Conservation (phyloP, 35 echinoderm and acorn worm species). For the Ptychodera flava region DNA sequence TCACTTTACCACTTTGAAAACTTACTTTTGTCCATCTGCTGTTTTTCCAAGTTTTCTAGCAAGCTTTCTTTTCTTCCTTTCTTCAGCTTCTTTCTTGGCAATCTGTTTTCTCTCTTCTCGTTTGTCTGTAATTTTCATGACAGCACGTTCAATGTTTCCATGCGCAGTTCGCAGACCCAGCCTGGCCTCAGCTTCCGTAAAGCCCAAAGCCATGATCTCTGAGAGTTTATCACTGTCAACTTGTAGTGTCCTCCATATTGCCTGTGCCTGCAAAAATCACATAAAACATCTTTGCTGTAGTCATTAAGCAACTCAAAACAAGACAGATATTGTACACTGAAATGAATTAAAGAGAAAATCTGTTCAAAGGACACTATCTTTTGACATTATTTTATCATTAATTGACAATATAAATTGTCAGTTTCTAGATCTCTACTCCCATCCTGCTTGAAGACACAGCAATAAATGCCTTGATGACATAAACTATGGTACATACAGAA, state of each 20-base stretch:
- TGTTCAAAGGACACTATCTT: background rate
- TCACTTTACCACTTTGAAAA: no score
- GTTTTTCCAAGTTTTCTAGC: constrained; percentile 74
- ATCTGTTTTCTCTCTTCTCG: constrained; percentile 66
- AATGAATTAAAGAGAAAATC: background rate
- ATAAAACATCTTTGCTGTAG: background rate
- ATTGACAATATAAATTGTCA: background rate
- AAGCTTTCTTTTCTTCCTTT: constrained; percentile 42
- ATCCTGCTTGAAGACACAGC: no score
- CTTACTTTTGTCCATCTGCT: constrained; percentile 79
- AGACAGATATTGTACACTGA: background rate
- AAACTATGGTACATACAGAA: no score
- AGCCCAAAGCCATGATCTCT: constrained; percentile 88
- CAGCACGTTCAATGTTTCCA: constrained; percentile 65
- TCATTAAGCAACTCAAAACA: background rate
- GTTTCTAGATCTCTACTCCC: background rate
- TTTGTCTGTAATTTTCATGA: constrained; percentile 78
- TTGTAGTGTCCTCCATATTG: constrained; percentile 51
- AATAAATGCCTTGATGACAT: no score
- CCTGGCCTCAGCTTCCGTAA: constrained; percentile 65
- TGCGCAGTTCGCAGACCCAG: constrained; percentile 71
- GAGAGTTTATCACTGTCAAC: constrained; percentile 89
- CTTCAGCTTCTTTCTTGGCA: constrained; percentile 60
- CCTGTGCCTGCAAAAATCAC: constrained; percentile 45
- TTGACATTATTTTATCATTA: background rate